Conservation (phyloP, 2,797 vertebrate genomes). For the Bryconaethiops microstoma region DNA sequence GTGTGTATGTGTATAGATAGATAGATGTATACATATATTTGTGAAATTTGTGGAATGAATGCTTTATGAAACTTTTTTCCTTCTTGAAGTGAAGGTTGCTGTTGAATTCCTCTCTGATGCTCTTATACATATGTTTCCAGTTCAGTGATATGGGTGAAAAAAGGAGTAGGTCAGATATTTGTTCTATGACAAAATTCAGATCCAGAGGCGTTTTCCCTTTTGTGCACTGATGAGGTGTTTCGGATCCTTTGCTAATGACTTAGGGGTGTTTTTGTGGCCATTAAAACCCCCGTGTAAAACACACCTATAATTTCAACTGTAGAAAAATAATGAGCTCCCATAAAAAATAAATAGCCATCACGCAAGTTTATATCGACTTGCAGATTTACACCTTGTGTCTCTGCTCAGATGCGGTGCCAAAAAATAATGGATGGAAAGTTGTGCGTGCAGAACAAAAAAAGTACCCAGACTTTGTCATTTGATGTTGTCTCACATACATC, state of each 20-base stretch:
- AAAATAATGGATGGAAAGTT: conserved; percentile 49
- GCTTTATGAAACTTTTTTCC: not conserved
- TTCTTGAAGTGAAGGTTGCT: conserved; percentile 18
- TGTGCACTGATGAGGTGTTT: conserved; percentile 69
- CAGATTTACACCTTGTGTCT: conserved; percentile 50
- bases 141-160: conserved; percentile 64
- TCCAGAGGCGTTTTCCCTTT: conserved; percentile 62
- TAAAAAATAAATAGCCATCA: conserved; percentile 56
- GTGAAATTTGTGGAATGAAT: not conserved
- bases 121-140: conserved; percentile 66
- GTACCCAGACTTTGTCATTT: conserved; percentile 37
- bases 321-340: conserved; percentile 58
- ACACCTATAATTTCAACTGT: conserved; percentile 53
- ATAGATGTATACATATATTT: not conserved
- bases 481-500: conserved; percentile 42
- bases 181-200: conserved; percentile 56
- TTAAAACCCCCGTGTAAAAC: conserved; percentile 59
- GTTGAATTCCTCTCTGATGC: conserved; percentile 52
- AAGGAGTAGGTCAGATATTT: conserved; percentile 65
- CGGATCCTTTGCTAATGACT: conserved; percentile 65
- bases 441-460: conserved; percentile 31
- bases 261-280: conserved; percentile 52
- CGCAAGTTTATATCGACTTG: conserved; percentile 51
- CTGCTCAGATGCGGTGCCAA: conserved; percentile 46
- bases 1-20: no score